Conservation (phyloP, 1,140 invertebrate genomes). For the Listronotus oregonensis region DNA sequence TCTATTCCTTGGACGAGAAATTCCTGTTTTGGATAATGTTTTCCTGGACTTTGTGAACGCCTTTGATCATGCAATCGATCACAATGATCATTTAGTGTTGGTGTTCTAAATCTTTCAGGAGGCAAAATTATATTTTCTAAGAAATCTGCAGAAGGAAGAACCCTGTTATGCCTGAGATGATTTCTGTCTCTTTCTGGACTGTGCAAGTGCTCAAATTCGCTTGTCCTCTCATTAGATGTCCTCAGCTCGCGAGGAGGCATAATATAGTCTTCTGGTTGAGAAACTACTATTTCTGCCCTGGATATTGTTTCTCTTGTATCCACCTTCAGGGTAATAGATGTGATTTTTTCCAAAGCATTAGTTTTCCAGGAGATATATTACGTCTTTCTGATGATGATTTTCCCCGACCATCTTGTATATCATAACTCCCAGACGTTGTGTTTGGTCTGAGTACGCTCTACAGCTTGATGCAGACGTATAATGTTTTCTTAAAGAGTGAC, state of each 20-base stretch:
- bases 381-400: not conserved
- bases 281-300: too few species aligned
- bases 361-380: not conserved
- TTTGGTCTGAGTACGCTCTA: conserved; percentile 6
- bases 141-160: not conserved
- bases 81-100: too few species aligned
- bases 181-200: too few species aligned
- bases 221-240: too few species aligned
- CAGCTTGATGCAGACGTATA: conserved; percentile 2
- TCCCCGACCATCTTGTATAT: not conserved
- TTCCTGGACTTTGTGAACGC: not conserved
- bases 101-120: conserved; percentile 10
- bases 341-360: too few species aligned
- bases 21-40: conserved; percentile 12
- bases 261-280: too few species aligned
- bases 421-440: not conserved
- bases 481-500: not conserved
- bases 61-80: not conserved
- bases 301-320: too few species aligned
- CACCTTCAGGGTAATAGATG: too few species aligned
- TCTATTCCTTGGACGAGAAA: conserved; percentile 39
- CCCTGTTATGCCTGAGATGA: too few species aligned
- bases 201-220: not conserved
- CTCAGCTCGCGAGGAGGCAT: too few species aligned
- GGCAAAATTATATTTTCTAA: conserved; percentile 16